Conservation (phyloP, 1,140 invertebrate species). For the Condylostylus longicornis region DNA sequence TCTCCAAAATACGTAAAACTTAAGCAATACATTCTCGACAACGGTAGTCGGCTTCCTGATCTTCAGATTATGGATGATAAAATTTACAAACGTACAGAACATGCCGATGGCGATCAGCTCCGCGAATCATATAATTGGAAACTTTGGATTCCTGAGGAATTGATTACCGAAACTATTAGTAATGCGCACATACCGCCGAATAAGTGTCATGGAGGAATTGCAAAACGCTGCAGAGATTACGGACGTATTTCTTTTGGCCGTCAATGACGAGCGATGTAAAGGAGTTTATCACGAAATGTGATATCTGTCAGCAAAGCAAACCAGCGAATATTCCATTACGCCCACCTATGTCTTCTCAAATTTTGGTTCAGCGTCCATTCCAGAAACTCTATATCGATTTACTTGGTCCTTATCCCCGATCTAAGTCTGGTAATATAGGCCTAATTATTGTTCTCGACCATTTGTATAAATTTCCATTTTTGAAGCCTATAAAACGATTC, state of each 20-base stretch:
- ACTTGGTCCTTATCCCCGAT: neutral
- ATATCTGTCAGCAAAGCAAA: constrained; percentile 6
- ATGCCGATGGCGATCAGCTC: no score
- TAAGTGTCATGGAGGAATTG: constrained; percentile 5
- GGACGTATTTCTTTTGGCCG: constrained; percentile 5
- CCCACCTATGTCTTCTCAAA: constrained; percentile 3
- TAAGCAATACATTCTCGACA: no score
- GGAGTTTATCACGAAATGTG: constrained; percentile 4
- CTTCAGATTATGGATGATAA: no score
- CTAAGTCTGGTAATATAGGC: constrained; percentile 4
- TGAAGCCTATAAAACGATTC: constrained; percentile 3
- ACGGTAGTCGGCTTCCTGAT: no score
- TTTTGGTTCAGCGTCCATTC: constrained; percentile 3
- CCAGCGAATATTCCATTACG: constrained; percentile 1
- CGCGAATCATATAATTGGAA: constrained; percentile 5
- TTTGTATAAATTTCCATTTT: constrained; percentile 4
- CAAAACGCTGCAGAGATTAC: constrained; percentile 4
- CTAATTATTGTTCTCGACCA: constrained; percentile 6
- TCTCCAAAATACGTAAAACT: no score
- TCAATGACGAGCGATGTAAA: constrained; percentile 4
- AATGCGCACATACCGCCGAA: neutral
- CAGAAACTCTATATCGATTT: constrained; percentile 5
- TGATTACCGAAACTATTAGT: neutral
- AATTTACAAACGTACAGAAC: no score
- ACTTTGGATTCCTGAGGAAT: constrained; percentile 5